Base-by-base conservation (phyloP, 1,140 invertebrate species). In the Philopotamus ludificatus region DNA sequence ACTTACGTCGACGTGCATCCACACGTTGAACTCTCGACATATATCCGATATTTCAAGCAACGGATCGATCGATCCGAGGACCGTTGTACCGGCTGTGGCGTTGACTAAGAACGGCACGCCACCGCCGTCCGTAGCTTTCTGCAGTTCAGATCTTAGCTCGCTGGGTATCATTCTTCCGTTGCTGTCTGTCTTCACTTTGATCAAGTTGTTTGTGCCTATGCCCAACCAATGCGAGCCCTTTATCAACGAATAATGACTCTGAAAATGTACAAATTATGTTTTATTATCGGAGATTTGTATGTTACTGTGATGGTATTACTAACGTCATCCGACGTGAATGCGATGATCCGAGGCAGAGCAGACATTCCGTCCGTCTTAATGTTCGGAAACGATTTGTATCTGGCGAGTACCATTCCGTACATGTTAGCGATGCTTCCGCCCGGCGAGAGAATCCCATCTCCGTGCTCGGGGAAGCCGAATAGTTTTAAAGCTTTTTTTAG, bases 391-490 rank as follows among this genome's bases (percentile, higher is more conserved):
- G 77, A 76, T 34, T 82, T 81, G 73, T 89, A 90, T 45, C 94
- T 83, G 0, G 94, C 94, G 12, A 91, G 73, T 1, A 90, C 84
- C 60, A 97, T 81, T 0, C 85, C 92, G 72, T 81, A 85, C 83
- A 97, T 85, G 73, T 96, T 95, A 0, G 93, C 89, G 0, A 94
- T 83, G 61, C 92, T 93, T 3, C 94, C 95, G 44, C 94, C 90
- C n/a, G 89, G 88, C 41, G 83, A 81, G 57, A 90, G 84, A n/a
- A 90, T 89, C 2, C 89, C 89, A 73, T 91, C 89, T 1, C 84
- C 87, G 23, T 82, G 72, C 59, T 71, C 50, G 23, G 70, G 45
- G 74, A 84, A 93, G 0, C 91, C 90, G 63, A 93, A 82, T 7
- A 89, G 71, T 4, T 82, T 72, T 1, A 88, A 76, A 49, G 89